These are phyloP conservation scores for Microplitis demolitor DNA, from an alignment of 1,140 invertebrate species.

Conservation along the genomic window DNA sequence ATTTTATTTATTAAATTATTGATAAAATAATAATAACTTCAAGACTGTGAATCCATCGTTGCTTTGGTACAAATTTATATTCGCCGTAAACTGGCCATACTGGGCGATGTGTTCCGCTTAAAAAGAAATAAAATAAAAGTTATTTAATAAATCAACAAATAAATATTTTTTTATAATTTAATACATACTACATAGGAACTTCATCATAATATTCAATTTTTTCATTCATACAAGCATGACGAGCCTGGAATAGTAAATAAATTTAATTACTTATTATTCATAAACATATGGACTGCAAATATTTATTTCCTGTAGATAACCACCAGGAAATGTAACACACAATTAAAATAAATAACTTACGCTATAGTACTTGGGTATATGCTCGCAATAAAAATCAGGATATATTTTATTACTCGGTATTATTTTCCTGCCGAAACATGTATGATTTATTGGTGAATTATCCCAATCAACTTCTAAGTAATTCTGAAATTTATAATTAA, in stretches of 20 bases:
- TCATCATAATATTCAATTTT: conserved; percentile 68
- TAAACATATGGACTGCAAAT: conserved; percentile 10
- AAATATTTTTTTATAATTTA: neutral
- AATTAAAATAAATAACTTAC: conserved; percentile 52
- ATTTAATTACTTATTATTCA: conserved; percentile 16
- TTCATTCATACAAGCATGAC: conserved; percentile 73
- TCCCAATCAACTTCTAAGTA: conserved; percentile 76
- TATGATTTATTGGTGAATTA: conserved; percentile 68
- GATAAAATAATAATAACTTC: conserved; percentile 62
- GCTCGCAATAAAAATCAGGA: conserved; percentile 65
- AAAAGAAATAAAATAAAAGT: conserved; percentile 40
- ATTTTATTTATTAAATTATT: neutral
- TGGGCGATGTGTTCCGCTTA: conserved; percentile 79
- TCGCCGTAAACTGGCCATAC: conserved; percentile 83
- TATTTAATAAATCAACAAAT: conserved; percentile 8
- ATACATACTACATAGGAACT: conserved; percentile 63
- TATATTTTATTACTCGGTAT: conserved; percentile 57
- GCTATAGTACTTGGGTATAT: conserved; percentile 66
- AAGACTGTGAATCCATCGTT: conserved; percentile 84
- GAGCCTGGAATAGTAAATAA: conserved; percentile 62
- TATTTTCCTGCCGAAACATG: conserved; percentile 65
- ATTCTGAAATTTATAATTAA: conserved; percentile 59
- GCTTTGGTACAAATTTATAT: conserved; percentile 79
- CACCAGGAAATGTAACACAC: no score
- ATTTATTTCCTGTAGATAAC: neutral